These are phyloP conservation scores for Sycophila sp. DNA, from an alignment of 1,140 invertebrate genomes.

Conservation along the genomic window DNA sequence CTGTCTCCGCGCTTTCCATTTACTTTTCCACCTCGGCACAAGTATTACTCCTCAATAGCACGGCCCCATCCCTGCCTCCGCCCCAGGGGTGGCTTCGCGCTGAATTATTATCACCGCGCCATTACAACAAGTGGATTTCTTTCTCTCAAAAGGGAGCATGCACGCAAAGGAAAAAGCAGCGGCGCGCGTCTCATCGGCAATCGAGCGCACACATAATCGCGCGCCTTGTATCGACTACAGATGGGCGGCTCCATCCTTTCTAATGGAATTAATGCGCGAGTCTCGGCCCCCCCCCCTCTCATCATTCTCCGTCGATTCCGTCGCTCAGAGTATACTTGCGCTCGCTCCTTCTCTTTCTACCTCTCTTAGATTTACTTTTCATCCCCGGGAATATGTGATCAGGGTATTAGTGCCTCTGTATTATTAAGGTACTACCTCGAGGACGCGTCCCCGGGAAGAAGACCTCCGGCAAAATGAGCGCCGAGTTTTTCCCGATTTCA, in stretches of 20 bases:
- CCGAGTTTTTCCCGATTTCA: slow-evolving; percentile 58
- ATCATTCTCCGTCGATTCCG: neutral
- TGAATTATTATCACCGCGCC: slow-evolving; percentile 12
- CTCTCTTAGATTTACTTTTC: slow-evolving; percentile 61
- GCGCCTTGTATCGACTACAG: neutral
- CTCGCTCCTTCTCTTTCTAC: neutral
- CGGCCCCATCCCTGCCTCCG: neutral
- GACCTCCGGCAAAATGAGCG: slow-evolving; percentile 56
- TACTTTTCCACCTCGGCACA: neutral
- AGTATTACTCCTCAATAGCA: neutral
- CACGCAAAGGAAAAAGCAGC: neutral
- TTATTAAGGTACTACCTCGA: slow-evolving; percentile 58
- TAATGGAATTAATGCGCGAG: slow-evolving; percentile 61
- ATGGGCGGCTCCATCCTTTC: slow-evolving; percentile 52
- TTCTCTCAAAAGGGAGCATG: neutral
- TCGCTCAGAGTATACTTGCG: no score
- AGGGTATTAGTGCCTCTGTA: slow-evolving; percentile 64
- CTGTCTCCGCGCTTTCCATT: no score
- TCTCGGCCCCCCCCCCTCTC: slow-evolving; percentile 14
- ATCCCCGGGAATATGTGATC: slow-evolving; percentile 65
- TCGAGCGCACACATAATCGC: neutral
- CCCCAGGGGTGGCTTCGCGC: neutral
- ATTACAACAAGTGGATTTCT: neutral
- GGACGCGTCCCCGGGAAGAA: slow-evolving; percentile 50
- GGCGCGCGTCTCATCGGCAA: neutral